These are phyloP conservation scores for Characodon lateralis DNA, from an alignment of 2,797 vertebrate species.

Conservation along the genomic window DNA sequence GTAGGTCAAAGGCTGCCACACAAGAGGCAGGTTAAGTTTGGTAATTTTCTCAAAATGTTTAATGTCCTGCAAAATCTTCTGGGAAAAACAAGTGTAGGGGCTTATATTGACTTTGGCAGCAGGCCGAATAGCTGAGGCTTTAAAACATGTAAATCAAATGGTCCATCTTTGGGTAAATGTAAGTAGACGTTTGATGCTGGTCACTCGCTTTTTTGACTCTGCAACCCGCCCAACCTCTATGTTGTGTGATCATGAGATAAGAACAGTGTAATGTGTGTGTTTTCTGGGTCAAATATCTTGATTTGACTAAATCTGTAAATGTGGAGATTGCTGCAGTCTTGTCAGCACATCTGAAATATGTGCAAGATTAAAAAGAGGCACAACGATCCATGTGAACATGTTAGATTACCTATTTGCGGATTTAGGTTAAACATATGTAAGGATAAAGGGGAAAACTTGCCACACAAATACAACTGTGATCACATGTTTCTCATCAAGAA, in stretches of 20 bases:
- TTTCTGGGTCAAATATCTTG: slow-evolving; percentile 62
- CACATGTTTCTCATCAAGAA: slow-evolving; percentile 66
- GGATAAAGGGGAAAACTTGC: slow-evolving; percentile 31
- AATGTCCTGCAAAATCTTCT: slow-evolving; percentile 90
- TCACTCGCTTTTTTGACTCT: slow-evolving; percentile 49
- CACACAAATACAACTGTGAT: slow-evolving; percentile 28
- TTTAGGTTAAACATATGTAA: slow-evolving; percentile 43
- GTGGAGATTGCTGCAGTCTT: slow-evolving; percentile 63
- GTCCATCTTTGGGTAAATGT: slow-evolving; percentile 82
- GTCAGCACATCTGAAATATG: slow-evolving; percentile 67
- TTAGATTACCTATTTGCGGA: slow-evolving; percentile 36
- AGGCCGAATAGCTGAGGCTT: slow-evolving; percentile 76
- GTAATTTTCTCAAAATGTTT: slow-evolving; percentile 98
- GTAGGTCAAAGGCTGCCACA: slow-evolving; percentile 92
- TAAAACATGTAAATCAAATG: slow-evolving; percentile 87
- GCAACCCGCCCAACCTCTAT: slow-evolving; percentile 31
- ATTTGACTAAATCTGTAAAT: slow-evolving; percentile 76
- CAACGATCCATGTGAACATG: slow-evolving; percentile 25
- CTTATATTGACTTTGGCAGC: slow-evolving; percentile 94
- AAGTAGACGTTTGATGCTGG: slow-evolving; percentile 82
- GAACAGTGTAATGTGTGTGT: slow-evolving; percentile 39
- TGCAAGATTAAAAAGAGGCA: slow-evolving; percentile 25
- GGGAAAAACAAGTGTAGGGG: slow-evolving; percentile 88
- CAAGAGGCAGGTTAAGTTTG: slow-evolving; percentile 90
- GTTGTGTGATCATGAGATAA: slow-evolving; percentile 68